Percentiles rank a stretch among this genome's conserved stretches.
phyloP scores from a whole-genome alignment of 2,888 invertebrate species.

The Papilio protenor region DNA sequence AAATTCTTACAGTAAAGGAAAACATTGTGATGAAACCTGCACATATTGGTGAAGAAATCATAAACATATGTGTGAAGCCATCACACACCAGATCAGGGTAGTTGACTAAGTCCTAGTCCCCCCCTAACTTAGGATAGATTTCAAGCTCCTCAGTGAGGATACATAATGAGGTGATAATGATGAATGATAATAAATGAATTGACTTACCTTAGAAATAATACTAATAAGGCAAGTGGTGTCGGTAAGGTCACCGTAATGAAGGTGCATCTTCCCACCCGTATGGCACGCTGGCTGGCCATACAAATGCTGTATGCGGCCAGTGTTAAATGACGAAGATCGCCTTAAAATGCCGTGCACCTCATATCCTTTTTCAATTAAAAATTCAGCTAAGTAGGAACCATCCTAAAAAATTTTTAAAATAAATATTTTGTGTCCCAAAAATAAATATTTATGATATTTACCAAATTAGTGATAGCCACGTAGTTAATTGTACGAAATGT shows the following conservation, averaged over 20 bases:
- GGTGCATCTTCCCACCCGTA: slow-evolving; percentile 93
- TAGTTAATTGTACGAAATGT: too few relatives aligned
- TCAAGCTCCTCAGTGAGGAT: too few relatives aligned
- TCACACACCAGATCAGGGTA: too few relatives aligned
- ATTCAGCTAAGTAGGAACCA: slow-evolving; percentile 98
- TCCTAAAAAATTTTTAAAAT: slow-evolving; percentile 86
- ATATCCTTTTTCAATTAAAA: slow-evolving; percentile 96
- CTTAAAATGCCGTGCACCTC: slow-evolving; percentile 98
- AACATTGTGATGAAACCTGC: too few relatives aligned
- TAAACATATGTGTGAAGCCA: too few relatives aligned
- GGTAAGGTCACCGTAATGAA: slow-evolving; percentile 99
- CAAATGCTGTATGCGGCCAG: slow-evolving; percentile 97
- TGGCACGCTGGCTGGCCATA: slow-evolving; percentile 96
- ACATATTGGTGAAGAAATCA: too few relatives aligned
- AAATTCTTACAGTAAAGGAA: too few relatives aligned
- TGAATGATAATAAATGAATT: background rate
- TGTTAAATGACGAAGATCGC: slow-evolving; percentile 98
- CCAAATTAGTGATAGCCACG: background rate
- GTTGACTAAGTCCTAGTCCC: too few relatives aligned
- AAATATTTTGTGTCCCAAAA: background rate
- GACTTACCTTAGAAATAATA: slow-evolving; percentile 74
- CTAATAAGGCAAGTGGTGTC: slow-evolving; percentile 93
- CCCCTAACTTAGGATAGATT: too few relatives aligned
- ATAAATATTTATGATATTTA: background rate
- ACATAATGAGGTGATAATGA: too few relatives aligned